A percentile compares a stretch with the other conserved stretches of the same genome.
Conservation (phyloP, 2,113 vertebrate species). For the Spea bombifrons region DNA sequence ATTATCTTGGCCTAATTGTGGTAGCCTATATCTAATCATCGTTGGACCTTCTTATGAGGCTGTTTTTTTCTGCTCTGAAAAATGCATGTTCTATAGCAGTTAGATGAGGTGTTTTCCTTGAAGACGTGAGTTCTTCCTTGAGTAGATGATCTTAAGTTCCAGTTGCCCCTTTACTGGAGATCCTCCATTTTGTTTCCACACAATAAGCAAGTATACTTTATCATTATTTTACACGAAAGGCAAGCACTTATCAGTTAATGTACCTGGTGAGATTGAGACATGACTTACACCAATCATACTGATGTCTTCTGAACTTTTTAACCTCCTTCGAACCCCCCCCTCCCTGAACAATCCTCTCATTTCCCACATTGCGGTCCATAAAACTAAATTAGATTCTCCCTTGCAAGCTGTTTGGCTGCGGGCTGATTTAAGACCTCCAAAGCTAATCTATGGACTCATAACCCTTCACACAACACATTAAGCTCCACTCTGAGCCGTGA, state of each 20-base stretch:
- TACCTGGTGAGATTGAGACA: neutral
- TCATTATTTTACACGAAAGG: neutral
- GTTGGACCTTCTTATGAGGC: too few relatives aligned
- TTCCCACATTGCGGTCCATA: slow-evolving; percentile 10
- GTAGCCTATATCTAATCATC: too few relatives aligned
- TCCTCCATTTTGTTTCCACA: too few relatives aligned
- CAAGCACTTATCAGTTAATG: slow-evolving; percentile 6
- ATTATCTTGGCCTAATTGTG: too few relatives aligned
- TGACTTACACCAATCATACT: neutral
- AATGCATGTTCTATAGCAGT: too few relatives aligned
- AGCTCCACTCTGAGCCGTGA: neutral
- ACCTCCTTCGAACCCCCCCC: neutral
- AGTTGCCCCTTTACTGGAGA: too few relatives aligned
- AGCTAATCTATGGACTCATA: slow-evolving; percentile 19
- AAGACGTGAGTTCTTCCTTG: too few relatives aligned
- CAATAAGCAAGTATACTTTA: neutral
- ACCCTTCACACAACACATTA: neutral
- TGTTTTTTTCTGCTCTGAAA: too few relatives aligned
- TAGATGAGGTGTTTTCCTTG: too few relatives aligned
- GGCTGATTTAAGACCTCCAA: neutral
- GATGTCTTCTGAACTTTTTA: slow-evolving; percentile 7
- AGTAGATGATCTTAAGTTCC: too few relatives aligned
- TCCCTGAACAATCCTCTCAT: neutral
- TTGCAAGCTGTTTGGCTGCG: slow-evolving; percentile 18
- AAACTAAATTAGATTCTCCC: slow-evolving; percentile 33